Base-by-base conservation (phyloP, 92 coral and sea anemone species). In the Ricordea florida region DNA sequence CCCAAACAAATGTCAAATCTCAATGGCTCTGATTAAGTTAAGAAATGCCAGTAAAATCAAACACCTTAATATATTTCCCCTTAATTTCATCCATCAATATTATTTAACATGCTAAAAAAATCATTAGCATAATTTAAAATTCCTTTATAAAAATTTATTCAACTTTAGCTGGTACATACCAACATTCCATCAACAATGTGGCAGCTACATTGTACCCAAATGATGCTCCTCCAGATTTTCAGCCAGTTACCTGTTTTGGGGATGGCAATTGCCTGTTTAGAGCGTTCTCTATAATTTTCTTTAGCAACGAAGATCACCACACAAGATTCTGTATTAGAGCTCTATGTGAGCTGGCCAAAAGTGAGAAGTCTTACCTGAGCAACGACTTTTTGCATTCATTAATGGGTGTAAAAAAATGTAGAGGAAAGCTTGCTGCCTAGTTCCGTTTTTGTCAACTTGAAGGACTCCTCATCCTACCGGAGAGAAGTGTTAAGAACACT, bases 141-240 rank as follows among this genome's bases (percentile, higher is more conserved):
- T 60, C 67, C 26, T 60, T 20, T 60, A 60, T 14, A 60, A 18
- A 60, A 60, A 60, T 60, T 36, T 60, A 60, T 60, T 49, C 49
- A 60, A 60, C 67, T 32, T 62, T 62, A 22, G 70, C 51, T 62
- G 70, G 52, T 41, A 42, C 56, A 37, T 33, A 53, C 33, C 78
- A 70, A 26, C 53, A 38, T 27, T 53, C 51, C 78, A 70, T 70
- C 38, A 65, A 34, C 38, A 51, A 69, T 51, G 64, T 38, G 50
- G 77, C 77, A 58, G 80, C 80, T 16, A 41, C 80, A 57, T 42
- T 72, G 80, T 57, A 72, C 40, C 68, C 80, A 16, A 58, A 72
- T 28, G 69, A 72, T 58, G 80, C 58, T 0, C 80, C 69, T 38
- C 0, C 28, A 55, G 78, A 71, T 38, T 0, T 71, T 38, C 41